Evolutionary conservation across 2,888 invertebrate species (phyloP).

Genomic region (Idaea dimidiata): DNA sequence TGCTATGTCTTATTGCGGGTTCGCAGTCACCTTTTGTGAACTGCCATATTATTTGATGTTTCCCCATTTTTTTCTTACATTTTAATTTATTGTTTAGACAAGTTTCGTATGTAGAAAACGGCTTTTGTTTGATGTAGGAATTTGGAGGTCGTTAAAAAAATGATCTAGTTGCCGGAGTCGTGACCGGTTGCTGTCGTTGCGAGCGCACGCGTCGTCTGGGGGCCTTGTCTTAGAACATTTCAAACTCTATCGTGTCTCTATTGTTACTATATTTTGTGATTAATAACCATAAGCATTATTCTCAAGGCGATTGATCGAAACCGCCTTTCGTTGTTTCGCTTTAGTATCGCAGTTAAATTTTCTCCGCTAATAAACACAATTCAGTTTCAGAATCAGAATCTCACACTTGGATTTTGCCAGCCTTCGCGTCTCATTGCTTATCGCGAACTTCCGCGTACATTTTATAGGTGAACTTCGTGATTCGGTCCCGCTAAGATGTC

Average conservation of each 20-base stretch:
- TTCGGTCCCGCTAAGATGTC: constrained; percentile 35
- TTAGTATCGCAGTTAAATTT: constrained; percentile 14
- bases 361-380: constrained; percentile 40
- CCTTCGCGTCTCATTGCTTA: constrained; percentile 51
- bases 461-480: constrained; percentile 16
- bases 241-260: constrained; percentile 59
- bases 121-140: constrained; percentile 34
- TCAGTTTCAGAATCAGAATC: constrained; percentile 33
- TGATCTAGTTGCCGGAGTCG: constrained; percentile 60
- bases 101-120: constrained; percentile 27
- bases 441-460: constrained; percentile 48
- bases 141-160: constrained; percentile 65
- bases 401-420: constrained; percentile 56
- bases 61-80: constrained; percentile 12
- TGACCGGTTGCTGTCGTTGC: constrained; percentile 61
- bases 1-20: constrained; percentile 33
- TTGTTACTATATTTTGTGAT: constrained; percentile 69
- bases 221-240: constrained; percentile 62
- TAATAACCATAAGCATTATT: constrained; percentile 57
- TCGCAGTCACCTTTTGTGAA: constrained; percentile 11
- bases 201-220: constrained; percentile 70
- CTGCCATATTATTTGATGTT: constrained; percentile 8
- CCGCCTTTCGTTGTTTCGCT: constrained; percentile 4
- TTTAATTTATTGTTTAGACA: constrained; percentile 9
- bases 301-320: constrained; percentile 51